Conservation (phyloP, 2,113 vertebrate genomes). For the Steatornis caripensis region DNA sequence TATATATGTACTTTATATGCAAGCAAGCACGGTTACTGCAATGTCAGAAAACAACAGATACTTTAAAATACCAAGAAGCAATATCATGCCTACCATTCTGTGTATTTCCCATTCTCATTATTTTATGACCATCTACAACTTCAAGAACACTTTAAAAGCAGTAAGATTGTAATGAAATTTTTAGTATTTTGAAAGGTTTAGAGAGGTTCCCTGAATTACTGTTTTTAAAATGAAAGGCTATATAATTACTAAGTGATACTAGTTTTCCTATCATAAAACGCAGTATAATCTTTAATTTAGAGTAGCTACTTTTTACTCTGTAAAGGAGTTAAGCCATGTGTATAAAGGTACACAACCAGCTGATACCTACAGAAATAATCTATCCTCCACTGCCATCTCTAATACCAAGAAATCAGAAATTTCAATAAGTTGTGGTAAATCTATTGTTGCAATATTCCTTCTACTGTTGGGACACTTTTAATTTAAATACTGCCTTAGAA, state of each 20-base stretch:
- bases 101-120: not conserved
- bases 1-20: fast-evolving
- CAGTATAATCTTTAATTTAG: not conserved
- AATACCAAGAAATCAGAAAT: not conserved
- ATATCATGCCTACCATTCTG: not conserved
- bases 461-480: not conserved
- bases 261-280: not conserved
- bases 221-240: not conserved
- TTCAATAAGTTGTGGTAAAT: not conserved
- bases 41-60: not conserved
- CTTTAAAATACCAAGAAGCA: not conserved
- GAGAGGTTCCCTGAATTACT: not conserved
- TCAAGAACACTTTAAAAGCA: not conserved
- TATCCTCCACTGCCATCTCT: not conserved
- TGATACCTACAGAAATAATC: not conserved
- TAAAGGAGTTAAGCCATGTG: not conserved
- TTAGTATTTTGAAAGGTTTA: not conserved
- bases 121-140: not conserved
- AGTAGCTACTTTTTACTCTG: not conserved
- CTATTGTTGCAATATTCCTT: not conserved
- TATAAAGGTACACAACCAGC: not conserved
- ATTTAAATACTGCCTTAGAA: not conserved
- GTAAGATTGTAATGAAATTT: not conserved
- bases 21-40: not conserved
- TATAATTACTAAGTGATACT: not conserved